A percentile compares a stretch with the other conserved stretches of the same genome.
phyloP scores from a whole-genome alignment of 2,888 invertebrate genomes.

The Lutraria lutraria region DNA sequence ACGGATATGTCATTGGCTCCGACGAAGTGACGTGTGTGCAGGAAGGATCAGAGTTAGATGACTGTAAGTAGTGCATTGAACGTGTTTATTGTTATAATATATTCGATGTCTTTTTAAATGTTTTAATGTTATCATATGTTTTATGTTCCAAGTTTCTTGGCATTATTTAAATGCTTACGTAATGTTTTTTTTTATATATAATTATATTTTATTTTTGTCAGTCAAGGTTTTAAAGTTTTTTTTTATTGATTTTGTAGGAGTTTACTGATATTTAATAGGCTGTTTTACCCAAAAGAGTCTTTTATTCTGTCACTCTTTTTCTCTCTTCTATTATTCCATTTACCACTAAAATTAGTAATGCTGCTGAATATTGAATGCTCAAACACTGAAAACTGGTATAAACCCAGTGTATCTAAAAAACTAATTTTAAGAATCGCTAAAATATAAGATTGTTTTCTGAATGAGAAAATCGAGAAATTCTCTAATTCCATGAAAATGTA shows the following conservation, averaged over 20 bases:
- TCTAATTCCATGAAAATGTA: too few relatives aligned
- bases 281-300: too few relatives aligned
- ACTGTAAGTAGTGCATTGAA: conserved; percentile 42
- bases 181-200: background rate
- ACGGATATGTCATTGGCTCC: conserved; percentile 40
- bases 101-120: background rate
- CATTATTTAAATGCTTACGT: background rate
- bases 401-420: too few relatives aligned
- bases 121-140: background rate
- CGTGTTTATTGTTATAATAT: background rate
- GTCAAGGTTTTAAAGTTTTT: background rate
- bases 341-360: too few relatives aligned
- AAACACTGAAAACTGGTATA: too few relatives aligned
- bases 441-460: too few relatives aligned
- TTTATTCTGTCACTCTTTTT: too few relatives aligned
- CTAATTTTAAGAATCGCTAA: too few relatives aligned
- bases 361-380: too few relatives aligned
- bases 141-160: background rate
- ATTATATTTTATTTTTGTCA: background rate
- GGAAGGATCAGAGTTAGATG: conserved; percentile 35
- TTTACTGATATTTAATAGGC: too few relatives aligned
- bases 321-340: too few relatives aligned
- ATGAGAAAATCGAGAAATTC: too few relatives aligned
- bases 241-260: background rate
- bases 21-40: conserved; percentile 33